Evolutionary conservation across 2,888 invertebrate species (phyloP).

Genomic region (Hypsopygia costalis): DNA sequence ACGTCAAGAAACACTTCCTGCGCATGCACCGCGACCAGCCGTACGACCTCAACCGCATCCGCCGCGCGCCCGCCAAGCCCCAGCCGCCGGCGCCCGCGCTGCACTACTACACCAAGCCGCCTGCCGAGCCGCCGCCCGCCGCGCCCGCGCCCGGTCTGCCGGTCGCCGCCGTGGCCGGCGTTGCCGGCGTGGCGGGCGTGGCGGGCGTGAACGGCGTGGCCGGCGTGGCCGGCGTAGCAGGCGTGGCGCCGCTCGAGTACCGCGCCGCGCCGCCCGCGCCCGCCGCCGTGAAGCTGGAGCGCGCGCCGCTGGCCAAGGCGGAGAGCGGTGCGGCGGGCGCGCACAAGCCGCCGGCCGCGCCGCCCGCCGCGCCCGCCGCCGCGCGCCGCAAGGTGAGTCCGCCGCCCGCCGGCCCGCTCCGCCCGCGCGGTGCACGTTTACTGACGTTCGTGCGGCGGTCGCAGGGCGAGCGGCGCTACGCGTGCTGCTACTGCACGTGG

Average conservation of each 20-base stretch:
- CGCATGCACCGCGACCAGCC: slow-evolving; percentile 95
- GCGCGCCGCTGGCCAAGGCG: slow-evolving; percentile 47
- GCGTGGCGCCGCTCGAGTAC: slow-evolving; percentile 40
- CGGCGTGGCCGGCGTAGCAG: slow-evolving; percentile 14
- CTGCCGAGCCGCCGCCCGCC: slow-evolving; percentile 18
- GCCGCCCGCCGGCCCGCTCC: slow-evolving; percentile 17
- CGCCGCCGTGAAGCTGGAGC: slow-evolving; percentile 17
- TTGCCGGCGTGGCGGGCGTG: slow-evolving; percentile 14
- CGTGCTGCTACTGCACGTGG: slow-evolving; percentile 95
- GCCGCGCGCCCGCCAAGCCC: slow-evolving; percentile 82
- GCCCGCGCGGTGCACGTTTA: slow-evolving; percentile 33
- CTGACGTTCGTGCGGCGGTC: slow-evolving; percentile 30
- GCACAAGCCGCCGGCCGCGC: slow-evolving; percentile 47
- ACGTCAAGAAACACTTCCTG: slow-evolving; percentile 96
- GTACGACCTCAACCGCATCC: slow-evolving; percentile 91
- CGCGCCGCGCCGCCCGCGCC: slow-evolving; percentile 23
- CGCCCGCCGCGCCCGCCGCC: slow-evolving; percentile 22
- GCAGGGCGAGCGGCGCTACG: slow-evolving; percentile 86
- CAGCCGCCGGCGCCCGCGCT: slow-evolving; percentile 55
- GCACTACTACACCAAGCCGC: slow-evolving; percentile 14
- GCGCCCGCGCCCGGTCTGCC: slow-evolving; percentile 13
- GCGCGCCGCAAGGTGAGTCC: slow-evolving; percentile 19
- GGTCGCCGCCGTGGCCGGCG: slow-evolving; percentile 13
- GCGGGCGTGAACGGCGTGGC: slow-evolving; percentile 35
- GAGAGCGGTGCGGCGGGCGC: slow-evolving; percentile 31